phyloP scores from a whole-genome alignment of 64 coral and sea anemone genomes.

The Trachythela sp. region DNA sequence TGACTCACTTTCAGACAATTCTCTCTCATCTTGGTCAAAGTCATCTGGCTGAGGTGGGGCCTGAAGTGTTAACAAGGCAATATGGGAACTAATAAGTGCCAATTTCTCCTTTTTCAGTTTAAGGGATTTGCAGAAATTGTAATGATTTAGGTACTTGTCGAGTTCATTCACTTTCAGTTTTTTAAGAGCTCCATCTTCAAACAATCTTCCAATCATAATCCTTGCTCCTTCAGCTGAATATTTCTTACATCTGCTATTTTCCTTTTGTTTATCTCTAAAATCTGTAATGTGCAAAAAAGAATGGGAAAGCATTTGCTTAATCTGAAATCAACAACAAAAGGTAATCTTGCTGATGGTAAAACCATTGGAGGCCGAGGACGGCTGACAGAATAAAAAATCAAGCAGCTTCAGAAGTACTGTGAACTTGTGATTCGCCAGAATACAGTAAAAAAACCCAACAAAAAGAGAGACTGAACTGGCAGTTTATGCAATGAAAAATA shows the following conservation, averaged over 20 bases:
- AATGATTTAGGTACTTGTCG: slow-evolving; percentile 24
- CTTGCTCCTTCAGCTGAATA: slow-evolving; percentile 11
- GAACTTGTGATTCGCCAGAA: too few species aligned
- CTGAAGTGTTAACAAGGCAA: slow-evolving; percentile 19
- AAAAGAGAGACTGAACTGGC: too few species aligned
- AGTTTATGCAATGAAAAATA: too few species aligned
- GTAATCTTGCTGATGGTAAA: too few species aligned
- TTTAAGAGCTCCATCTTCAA: slow-evolving; percentile 28
- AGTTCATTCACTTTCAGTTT: slow-evolving; percentile 35
- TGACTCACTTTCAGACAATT: background rate
- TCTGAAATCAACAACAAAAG: too few species aligned
- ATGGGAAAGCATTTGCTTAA: too few species aligned
- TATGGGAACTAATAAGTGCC: slow-evolving; percentile 24
- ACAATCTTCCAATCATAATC: background rate
- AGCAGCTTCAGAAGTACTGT: too few species aligned
- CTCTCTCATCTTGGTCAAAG: background rate
- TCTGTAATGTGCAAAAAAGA: too few species aligned
- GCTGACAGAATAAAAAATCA: too few species aligned
- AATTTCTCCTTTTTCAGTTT: slow-evolving; percentile 33
- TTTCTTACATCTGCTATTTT: slow-evolving; percentile 17
- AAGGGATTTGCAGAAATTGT: slow-evolving; percentile 20
- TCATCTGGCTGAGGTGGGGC: slow-evolving; percentile 12
- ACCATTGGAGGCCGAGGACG: too few species aligned
- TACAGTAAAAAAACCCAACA: too few species aligned
- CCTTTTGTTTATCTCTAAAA: background rate